Evolutionary conservation across 2,113 vertebrate genomes (phyloP), one percentile per base, ranked within the genome.

Genomic region (Junco hyemalis): DNA sequence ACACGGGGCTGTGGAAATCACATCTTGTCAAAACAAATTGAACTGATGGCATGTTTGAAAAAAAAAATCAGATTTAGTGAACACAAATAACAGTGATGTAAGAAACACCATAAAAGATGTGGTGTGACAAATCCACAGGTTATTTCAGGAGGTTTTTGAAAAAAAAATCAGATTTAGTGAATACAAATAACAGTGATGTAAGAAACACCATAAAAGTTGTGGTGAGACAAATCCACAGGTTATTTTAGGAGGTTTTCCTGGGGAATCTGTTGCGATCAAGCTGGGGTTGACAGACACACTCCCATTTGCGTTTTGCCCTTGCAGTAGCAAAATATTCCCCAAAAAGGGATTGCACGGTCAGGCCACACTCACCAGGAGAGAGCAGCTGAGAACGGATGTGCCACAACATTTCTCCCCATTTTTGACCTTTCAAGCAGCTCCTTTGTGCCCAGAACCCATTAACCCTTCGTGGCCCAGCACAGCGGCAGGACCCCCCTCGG

Each of bases 171-270:
- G 35, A 18, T 87, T 44, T 38, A 10, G 40, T 35, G 69, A 56
- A 20, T 2, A 15, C 25, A 31, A 72, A 23, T 16, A 54, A 44
- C 5, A 15, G 48, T 5, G 35, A 17, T 12, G 14, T 28, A 18
- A 57, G 38, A 11, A 88, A 36, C 8, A 11, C 36, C 11, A 1
- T 0, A 6, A 38, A 36, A 35, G 35, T 5, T 0, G 11, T 4
- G 56, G 20, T n/a, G 66, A 10, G 66, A 45, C 12, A 26, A 16
- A 53, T 6, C 6, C 1, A 2, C 2, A 2, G 1, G 8, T 8
- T 59, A 3, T 36, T 36, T 36, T 36, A 9, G 45, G 20, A 21
- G 18, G 26, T 22, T 76, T 72, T 85, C 53, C 66, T 72, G 36
- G 29, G 20, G 45, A 64, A 63, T 9, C 40, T 31, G 22, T 6